Base-by-base conservation (phyloP, 2,888 invertebrate genomes). In the Girardia tigrina region DNA sequence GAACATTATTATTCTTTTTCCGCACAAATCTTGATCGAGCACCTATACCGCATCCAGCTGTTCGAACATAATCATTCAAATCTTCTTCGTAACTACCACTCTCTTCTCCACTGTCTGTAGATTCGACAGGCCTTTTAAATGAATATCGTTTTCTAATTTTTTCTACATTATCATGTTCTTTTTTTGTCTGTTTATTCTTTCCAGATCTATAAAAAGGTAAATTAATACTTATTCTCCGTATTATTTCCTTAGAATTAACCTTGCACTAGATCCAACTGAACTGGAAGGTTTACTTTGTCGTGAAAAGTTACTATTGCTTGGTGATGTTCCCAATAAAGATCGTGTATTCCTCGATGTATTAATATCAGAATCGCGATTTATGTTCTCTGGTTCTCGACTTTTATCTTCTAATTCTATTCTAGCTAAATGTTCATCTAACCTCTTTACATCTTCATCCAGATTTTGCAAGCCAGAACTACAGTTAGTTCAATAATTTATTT, bases 321-420 rank as follows among this genome's bases (percentile, higher is more conserved):
- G 56, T 8, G 56, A 56, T 4, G 56, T 56, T 12, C 56, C 56
- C n/a, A 56, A 56, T 56, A 56, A 56, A 6, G 56, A 56, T 56
- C 56, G 56, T 56, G 56, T 56, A 56, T 56, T 56, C 23, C 56
- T 56, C 4, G 56, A 56, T 12, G n/a, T 6, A 4, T n/a, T 23
- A n/a, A 56, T 23, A n/a, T 56, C 56, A 12, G 56, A 56, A 56
- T 56, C 56, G 4, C 8, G 4, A 56, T 56, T 56, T 12, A 4
- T 23, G 23, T 56, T 56, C 23, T 56, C 56, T 2, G 56, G 23
- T 56, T 20, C 4, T 56, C 56, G 4, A 23, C 23, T 56, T 16
- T 56, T 56, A n/a, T 56, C 56, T 56, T 56, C 56, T 56, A 56
- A 56, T 16, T 56, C 56, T 12, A 56, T 56, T 56, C 56, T n/a